These are phyloP conservation scores for Theropithecus gelada DNA, from an alignment of 2,113 vertebrate genomes.

Conservation along the genomic window DNA sequence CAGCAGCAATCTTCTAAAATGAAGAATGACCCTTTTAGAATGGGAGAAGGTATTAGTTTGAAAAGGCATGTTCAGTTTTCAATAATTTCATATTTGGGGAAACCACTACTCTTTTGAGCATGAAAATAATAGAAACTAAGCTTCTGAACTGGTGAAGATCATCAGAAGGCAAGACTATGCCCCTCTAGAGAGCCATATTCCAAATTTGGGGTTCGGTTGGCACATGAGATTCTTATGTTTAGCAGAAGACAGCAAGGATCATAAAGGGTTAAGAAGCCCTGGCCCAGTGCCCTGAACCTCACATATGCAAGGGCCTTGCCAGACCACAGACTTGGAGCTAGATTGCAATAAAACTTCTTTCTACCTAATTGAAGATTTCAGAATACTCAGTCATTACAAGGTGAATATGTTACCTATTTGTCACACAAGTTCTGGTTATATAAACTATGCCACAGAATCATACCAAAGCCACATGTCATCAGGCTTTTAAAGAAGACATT, in stretches of 20 bases:
- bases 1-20: not conserved
- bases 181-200: not conserved
- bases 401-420: not conserved
- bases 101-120: not conserved
- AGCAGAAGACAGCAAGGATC: not conserved
- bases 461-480: slow-evolving; percentile 13
- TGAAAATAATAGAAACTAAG: not conserved
- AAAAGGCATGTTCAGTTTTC: slow-evolving; percentile 11
- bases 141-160: not conserved
- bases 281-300: not conserved
- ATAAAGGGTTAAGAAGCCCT: slow-evolving; percentile 24
- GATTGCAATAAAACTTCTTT: slow-evolving; percentile 13
- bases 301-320: not conserved
- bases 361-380: slow-evolving; percentile 22
- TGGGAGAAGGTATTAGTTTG: not conserved
- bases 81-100: not conserved
- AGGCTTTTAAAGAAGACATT: slow-evolving; percentile 20
- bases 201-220: not conserved
- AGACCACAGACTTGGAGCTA: not conserved
- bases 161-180: not conserved
- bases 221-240: not conserved
- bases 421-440: not conserved
- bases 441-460: not conserved
- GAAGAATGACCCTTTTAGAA: not conserved
- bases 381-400: not conserved